Percentiles rank a stretch among this genome's conserved stretches.
phyloP scores from a whole-genome alignment of 2,113 vertebrate genomes.

The Deroptyus accipitrinus region DNA sequence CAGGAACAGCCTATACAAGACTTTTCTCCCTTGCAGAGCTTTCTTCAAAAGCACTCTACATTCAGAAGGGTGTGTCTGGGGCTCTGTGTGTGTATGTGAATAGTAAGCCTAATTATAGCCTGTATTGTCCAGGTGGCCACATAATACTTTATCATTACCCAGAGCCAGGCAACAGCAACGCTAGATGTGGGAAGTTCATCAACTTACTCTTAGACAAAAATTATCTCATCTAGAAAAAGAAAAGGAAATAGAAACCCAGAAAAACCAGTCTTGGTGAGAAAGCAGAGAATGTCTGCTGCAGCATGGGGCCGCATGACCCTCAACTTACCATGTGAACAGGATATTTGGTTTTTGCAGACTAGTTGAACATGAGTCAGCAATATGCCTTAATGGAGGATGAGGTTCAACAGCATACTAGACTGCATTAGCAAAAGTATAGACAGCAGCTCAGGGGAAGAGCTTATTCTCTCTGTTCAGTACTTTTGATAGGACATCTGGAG shows the following conservation, averaged over 20 bases:
- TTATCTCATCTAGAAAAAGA: background rate
- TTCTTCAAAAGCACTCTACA: background rate
- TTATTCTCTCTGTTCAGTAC: background rate
- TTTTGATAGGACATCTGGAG: background rate
- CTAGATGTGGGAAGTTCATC: background rate
- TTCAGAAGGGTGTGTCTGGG: background rate
- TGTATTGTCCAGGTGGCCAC: background rate
- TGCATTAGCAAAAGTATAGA: background rate
- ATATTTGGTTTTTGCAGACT: background rate
- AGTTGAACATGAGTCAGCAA: background rate
- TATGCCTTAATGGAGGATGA: background rate
- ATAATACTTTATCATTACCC: background rate
- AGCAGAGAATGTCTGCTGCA: background rate
- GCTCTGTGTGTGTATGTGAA: background rate
- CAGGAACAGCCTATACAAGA: background rate
- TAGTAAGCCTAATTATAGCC: background rate
- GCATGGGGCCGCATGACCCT: background rate
- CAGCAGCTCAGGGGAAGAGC: background rate
- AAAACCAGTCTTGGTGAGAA: background rate
- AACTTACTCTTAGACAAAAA: background rate
- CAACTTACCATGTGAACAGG: background rate
- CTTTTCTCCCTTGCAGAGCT: background rate
- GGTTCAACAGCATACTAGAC: background rate
- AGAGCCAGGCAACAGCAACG: background rate
- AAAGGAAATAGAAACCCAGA: constrained; percentile 6